phyloP scores from a whole-genome alignment of 1,140 invertebrate genomes.

The Cotesia chilonis region DNA sequence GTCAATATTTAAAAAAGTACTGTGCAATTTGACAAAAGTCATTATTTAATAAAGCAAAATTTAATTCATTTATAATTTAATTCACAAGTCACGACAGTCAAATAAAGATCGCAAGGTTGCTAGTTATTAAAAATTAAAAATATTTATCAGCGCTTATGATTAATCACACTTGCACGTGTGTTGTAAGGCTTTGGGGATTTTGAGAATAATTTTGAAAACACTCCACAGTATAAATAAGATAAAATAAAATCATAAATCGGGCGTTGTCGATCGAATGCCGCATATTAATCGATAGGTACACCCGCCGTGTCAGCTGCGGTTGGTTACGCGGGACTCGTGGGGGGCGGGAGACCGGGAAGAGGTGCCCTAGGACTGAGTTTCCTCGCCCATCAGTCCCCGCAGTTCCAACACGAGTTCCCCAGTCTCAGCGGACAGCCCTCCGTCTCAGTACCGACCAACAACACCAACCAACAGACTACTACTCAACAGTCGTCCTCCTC shows the following conservation, averaged over 20 bases:
- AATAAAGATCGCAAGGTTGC: no score
- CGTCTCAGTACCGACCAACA: slow-evolving; percentile 39
- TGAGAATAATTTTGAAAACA: slow-evolving; percentile 13
- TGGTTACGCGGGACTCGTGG: slow-evolving; percentile 59
- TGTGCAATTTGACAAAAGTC: no score
- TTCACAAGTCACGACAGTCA: no score
- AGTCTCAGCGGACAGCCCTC: slow-evolving; percentile 71
- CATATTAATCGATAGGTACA: slow-evolving; percentile 50
- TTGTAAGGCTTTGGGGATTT: background rate
- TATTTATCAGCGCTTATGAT: no score
- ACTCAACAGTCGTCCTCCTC: slow-evolving; percentile 48
- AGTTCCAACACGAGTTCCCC: slow-evolving; percentile 87
- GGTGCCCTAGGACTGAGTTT: slow-evolving; percentile 66
- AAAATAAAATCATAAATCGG: slow-evolving; percentile 34
- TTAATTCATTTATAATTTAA: no score
- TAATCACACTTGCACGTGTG: no score
- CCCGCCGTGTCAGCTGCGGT: slow-evolving; percentile 53
- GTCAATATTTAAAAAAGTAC: no score
- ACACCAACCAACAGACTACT: slow-evolving; percentile 48
- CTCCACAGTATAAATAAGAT: slow-evolving; percentile 10
- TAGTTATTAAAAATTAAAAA: no score
- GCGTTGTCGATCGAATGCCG: slow-evolving; percentile 43
- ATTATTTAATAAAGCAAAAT: no score
- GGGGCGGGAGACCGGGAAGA: slow-evolving; percentile 55
- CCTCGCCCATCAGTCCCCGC: slow-evolving; percentile 75